These are phyloP conservation scores for human DNA, from an alignment of 2,113 vertebrate species.

Conservation along the genomic window DNA sequence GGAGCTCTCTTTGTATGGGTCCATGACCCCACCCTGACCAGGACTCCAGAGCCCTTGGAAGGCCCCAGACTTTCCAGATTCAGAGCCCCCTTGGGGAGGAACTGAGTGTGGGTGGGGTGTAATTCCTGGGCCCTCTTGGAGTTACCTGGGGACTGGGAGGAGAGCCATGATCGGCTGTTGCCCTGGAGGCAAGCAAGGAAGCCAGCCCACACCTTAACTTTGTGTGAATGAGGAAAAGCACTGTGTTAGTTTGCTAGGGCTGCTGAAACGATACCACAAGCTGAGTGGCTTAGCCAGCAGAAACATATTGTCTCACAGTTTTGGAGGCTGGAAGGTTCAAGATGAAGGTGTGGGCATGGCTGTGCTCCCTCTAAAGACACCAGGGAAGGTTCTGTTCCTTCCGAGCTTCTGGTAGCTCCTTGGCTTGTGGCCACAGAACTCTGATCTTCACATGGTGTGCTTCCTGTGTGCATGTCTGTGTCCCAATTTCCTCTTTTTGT, in stretches of 20 bases:
- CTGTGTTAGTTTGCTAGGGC: not conserved
- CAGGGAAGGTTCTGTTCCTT: not conserved
- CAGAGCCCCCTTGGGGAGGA: not conserved
- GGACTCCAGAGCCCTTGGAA: not conserved
- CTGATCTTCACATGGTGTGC: accelerated
- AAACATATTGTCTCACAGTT: not conserved
- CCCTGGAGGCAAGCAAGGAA: no score
- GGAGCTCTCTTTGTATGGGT: not conserved
- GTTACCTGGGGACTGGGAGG: not conserved
- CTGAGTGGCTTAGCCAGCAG: not conserved
- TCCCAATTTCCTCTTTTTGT: not conserved
- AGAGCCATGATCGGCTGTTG: accelerated
- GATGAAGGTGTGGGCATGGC: not conserved
- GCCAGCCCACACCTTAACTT: not conserved
- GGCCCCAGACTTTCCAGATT: not conserved
- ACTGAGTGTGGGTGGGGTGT: no score
- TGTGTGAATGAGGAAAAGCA: not conserved
- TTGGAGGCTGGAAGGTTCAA: not conserved
- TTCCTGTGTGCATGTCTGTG: not conserved
- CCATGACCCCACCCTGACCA: not conserved
- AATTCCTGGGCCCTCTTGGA: not conserved
- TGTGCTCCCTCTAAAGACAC: not conserved
- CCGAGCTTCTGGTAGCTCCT: not conserved
- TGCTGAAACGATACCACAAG: not conserved
- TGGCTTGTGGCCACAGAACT: not conserved